Evolutionary conservation across 2,797 vertebrate genomes (phyloP), one percentile per base, ranked within the genome.

Genomic region (Poeciliopsis infans): DNA sequence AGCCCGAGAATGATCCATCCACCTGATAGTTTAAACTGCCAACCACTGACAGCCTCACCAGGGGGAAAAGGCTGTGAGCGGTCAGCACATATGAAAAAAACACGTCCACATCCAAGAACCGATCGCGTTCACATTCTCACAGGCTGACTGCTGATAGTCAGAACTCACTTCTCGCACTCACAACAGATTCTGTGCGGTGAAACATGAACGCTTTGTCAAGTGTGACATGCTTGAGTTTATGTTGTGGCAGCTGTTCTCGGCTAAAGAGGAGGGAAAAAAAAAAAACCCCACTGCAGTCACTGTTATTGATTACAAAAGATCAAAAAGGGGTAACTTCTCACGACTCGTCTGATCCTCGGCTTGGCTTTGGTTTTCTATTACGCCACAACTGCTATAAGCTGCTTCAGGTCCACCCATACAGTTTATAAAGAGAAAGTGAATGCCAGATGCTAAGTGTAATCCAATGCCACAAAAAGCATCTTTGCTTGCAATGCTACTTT

Each of bases 241-340:
- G 76, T 87, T 86, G 86, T 86, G 90, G 91, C 92, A 94, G 93
- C 89, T 88, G 87, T 87, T 85, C 83, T 78, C 25, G 59, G 46
- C 85, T 59, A 51, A 75, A 80, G 74, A 77, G 18, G 55, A 31
- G 55, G n/a, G 4, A 1, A 1, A 31, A 12, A 8, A 64, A 70
- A 85, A 86, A 79, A 83, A 83, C 82, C 85, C 4, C 39, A 61
- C n/a, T 66, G 77, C 59, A 76, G 86, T 89, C 83, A 72, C 78
- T 84, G 83, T 70, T 91, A 94, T 94, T 84, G 91, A 95, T 94
- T 93, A 91, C 91, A 89, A 82, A 93, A 80, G 79, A 85, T 78
- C 85, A 85, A 90, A 81, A 87, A 70, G 68, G 68, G 83, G 75
- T 81, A 74, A 78, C 85, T 69, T 64, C 68, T 69, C 43, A 64